Percentiles rank a stretch among this genome's conserved stretches.
Conservation (phyloP, 2,113 vertebrate species). For the Cygnus atratus region DNA sequence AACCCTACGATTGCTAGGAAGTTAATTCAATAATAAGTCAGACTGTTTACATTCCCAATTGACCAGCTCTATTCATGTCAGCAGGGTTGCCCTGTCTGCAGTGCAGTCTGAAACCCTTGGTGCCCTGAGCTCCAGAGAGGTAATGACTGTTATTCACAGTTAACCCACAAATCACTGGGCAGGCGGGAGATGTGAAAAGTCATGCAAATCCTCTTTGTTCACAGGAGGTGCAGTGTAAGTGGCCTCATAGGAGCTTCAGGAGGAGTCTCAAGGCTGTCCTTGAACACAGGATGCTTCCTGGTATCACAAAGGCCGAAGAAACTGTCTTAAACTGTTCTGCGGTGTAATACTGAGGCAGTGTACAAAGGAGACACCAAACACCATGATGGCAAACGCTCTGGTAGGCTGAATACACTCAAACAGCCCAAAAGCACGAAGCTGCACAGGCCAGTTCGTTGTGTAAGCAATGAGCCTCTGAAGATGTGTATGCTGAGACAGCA, state of each 20-base stretch:
- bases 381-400: neutral
- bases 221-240: neutral
- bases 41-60: neutral
- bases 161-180: neutral
- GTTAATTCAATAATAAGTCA: neutral
- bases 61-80: neutral
- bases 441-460: neutral
- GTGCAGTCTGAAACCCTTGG: neutral
- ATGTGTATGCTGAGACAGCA: neutral
- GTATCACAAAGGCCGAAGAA: neutral
- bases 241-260: neutral
- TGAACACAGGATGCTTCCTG: neutral
- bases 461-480: neutral
- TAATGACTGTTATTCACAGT: neutral
- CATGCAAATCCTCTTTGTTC: neutral
- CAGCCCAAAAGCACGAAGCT: neutral
- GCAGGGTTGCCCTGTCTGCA: neutral
- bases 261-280: neutral
- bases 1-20: neutral
- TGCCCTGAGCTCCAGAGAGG: neutral
- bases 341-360: neutral
- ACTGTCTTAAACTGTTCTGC: neutral
- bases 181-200: neutral
- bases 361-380: neutral
- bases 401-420: neutral